Evolutionary conservation across 2,888 invertebrate species (phyloP).

Genomic region (Synergus umbraculus): DNA sequence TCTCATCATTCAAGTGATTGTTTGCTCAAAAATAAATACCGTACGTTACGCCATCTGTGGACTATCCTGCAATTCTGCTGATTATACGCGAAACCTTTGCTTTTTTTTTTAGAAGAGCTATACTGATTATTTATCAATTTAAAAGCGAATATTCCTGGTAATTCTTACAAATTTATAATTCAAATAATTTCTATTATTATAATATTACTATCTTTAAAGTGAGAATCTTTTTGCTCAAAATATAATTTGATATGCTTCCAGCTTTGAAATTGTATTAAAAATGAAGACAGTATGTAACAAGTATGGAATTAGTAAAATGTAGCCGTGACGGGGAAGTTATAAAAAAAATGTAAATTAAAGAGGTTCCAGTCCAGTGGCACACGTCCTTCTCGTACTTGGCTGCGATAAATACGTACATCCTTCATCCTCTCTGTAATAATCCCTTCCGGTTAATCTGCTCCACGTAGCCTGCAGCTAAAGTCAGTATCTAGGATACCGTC

Average conservation of each 20-base stretch:
- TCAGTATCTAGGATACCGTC: neutral
- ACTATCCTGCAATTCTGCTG: neutral
- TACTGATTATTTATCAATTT: constrained; percentile 4
- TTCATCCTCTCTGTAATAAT: constrained; percentile 66
- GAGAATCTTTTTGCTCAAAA: neutral
- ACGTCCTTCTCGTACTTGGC: constrained; percentile 42
- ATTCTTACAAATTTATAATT: neutral
- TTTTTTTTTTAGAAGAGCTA: neutral
- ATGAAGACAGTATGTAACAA: neutral
- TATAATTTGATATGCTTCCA: neutral
- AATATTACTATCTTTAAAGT: no score
- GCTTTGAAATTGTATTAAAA: neutral
- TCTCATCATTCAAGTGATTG: constrained; percentile 72
- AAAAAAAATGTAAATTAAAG: constrained; percentile 58
- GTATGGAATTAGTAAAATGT: constrained; percentile 37
- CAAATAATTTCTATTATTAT: neutral
- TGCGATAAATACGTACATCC: constrained; percentile 65
- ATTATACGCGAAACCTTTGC: neutral
- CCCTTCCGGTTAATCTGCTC: constrained; percentile 73
- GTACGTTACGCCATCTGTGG: constrained; percentile 59
- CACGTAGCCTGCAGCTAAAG: constrained; percentile 62
- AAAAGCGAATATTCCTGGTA: neutral
- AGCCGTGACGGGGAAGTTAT: constrained; percentile 29
- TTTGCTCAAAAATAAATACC: constrained; percentile 73
- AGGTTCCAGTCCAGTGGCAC: constrained; percentile 54